Evolutionary conservation across 1,140 invertebrate genomes (phyloP), one percentile per base, ranked within the genome.

Genomic region (Babylonia areolata): DNA sequence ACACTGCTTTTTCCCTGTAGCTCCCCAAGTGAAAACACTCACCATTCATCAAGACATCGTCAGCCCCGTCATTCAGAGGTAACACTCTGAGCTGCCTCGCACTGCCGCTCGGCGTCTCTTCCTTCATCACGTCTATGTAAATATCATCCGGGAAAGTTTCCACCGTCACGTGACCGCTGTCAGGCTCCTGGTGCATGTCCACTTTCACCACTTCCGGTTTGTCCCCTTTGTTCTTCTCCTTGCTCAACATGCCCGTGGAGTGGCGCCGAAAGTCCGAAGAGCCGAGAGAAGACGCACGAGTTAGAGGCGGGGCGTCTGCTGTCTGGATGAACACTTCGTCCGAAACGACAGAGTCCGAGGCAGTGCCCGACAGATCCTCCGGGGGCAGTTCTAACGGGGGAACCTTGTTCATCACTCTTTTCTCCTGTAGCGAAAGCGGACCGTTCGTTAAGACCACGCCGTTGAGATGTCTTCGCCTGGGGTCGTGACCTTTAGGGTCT

Each of bases 51-150:
- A 73, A 28, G 42, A 69, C 39, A 37, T 33, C 12, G 9, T 31
- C 58, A n/a, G 54, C 81, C 20, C 37, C 75, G 46, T 80, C 86
- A 39, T 73, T 58, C 42, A 87, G 40, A 9, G 77, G 69, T 33
- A 80, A 81, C 20, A 87, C 83, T 39, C 39, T 84, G 35, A 87
- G 78, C 35, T 42, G 58, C 40, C 78, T n/a, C 12, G 82, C 64
- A 33, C 69, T 84, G 37, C 64, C 82, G 40, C 82, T 84, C 12
- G 82, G 64, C 17, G 71, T 51, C 64, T 39, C 23, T 40, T 84
- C 64, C 35, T 73, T 73, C 15, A 77, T 2, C 28, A 87, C 86
- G 58, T 87, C 86, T 40, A 87, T 85, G 58, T 87, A 87, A n/a
- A 87, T 81, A 64, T 87, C 82, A 37, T 87, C 86, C 35, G 86